A percentile compares a stretch with the other conserved stretches of the same genome.
phyloP scores from a whole-genome alignment of 2,797 vertebrate species.

The Pempheris klunzingeri region DNA sequence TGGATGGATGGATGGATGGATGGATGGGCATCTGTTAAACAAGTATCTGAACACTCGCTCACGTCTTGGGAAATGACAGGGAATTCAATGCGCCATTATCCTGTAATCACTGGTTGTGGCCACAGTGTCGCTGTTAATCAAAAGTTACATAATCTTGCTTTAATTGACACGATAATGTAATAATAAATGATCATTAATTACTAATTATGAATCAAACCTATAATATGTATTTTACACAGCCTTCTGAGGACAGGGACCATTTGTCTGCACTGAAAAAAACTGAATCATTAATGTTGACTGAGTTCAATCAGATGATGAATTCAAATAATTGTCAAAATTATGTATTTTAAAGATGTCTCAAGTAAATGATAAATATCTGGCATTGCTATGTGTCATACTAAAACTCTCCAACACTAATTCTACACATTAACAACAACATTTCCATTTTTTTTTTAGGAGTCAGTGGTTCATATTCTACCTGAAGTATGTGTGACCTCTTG shows the following conservation, averaged over 20 bases:
- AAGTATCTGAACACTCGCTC: conserved; percentile 5
- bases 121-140: conserved; percentile 1
- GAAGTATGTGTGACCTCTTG: conserved; percentile 35
- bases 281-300: background rate
- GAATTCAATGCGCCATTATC: background rate
- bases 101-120: background rate
- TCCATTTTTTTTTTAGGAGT: conserved; percentile 41
- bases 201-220: conserved; percentile 1
- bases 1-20: background rate
- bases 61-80: background rate
- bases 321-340: conserved; percentile 4
- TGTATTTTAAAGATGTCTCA: conserved; percentile 1
- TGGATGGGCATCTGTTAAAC: conserved; percentile 3
- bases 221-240: conserved; percentile 20
- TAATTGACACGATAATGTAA: conserved; percentile 16
- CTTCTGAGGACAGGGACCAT: conserved; percentile 73
- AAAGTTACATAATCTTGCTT: conserved; percentile 48
- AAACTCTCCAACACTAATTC: background rate
- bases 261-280: conserved; percentile 58
- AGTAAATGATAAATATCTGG: conserved; percentile 7
- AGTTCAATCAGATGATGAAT: conserved; percentile 18
- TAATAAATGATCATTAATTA: too few species aligned
- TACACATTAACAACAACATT: conserved; percentile 42
- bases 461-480: conserved; percentile 27
- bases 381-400: conserved; percentile 19